Percentiles rank a stretch among this genome's conserved stretches.
These are phyloP conservation scores for Plebejus anna DNA, from an alignment of 2,888 invertebrate species.

Conservation along the genomic window DNA sequence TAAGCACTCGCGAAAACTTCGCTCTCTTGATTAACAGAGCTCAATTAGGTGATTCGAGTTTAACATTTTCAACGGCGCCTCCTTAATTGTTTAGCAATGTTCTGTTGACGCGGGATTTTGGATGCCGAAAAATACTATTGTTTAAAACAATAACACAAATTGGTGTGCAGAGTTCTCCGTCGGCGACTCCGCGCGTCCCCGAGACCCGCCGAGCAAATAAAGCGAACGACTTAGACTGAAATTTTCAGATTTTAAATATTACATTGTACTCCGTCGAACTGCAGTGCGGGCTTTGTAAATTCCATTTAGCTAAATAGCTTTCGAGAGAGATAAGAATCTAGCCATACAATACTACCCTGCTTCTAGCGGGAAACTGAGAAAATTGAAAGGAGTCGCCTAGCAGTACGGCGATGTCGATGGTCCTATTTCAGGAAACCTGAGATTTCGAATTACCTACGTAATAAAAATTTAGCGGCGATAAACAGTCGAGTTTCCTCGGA, in stretches of 20 bases:
- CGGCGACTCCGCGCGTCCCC: conserved; percentile 48
- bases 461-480: conserved; percentile 69
- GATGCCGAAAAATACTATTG: conserved; percentile 59
- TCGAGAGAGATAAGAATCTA: conserved; percentile 77
- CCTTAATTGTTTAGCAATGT: conserved; percentile 59
- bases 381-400: conserved; percentile 79
- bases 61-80: conserved; percentile 64
- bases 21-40: conserved; percentile 72
- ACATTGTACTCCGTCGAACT: conserved; percentile 77
- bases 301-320: conserved; percentile 80
- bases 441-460: conserved; percentile 69
- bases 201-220: conserved; percentile 66
- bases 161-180: conserved; percentile 9
- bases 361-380: conserved; percentile 75
- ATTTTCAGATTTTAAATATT: conserved; percentile 78
- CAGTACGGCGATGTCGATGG: conserved; percentile 67
- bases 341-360: conserved; percentile 75
- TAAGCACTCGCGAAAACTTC: conserved; percentile 74
- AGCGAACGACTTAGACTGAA: conserved; percentile 69
- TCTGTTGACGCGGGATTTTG: conserved; percentile 54
- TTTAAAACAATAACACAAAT: conserved; percentile 28
- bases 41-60: conserved; percentile 70
- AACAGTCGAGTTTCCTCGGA: conserved; percentile 58
- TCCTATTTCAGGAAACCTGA: conserved; percentile 73
- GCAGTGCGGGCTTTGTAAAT: conserved; percentile 79